Evolutionary conservation across 2,113 vertebrate species (phyloP), one percentile per base, ranked within the genome.

Genomic region (Plectropomus leopardus): DNA sequence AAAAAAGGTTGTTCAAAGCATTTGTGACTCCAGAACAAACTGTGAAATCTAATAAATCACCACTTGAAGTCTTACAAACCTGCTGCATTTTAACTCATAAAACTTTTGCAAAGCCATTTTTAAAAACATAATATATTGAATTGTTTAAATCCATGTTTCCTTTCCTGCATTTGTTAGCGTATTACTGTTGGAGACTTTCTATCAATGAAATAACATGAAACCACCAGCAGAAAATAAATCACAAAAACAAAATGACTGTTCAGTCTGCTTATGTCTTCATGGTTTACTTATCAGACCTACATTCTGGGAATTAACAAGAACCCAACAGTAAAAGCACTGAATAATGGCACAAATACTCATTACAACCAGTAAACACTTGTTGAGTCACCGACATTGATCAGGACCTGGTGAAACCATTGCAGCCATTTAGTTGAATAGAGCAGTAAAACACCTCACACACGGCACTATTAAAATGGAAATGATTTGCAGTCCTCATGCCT

Each of bases 391-490:
- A 53, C 64, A 71, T 70, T 42, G 30, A 45, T 63, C 30, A 55
- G 51, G 58, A 70, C 23, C 5, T 14, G 1, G 21, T 28, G 4
- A 32, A 65, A 58, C 4, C 10, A 5, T n/a, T 32, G n/a, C n/a
- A 34, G n/a, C 28, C 15, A 14, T 80, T 63, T 66, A 45, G 28
- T 65, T 65, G 30, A 36, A 53, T 17, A 8, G 3, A 48, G 66
- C 53, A 42, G 66, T 71, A 67, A 54, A 82, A 84, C 17, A 30
- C 26, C 21, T 40, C 10, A 68, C 42, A 54, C 21, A 77, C 10
- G 40, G 11, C 30, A 5, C 24, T 47, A 72, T 84, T 77, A 60
- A 70, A 65, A 78, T 61, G 36, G 34, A 64, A 60, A 79, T 59
- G 26, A 69, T 61, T 54, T 69, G n/a, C 14, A 34, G 36, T 26